Base-by-base conservation (phyloP, 2,888 invertebrate species). In the Neoscelio sp. region DNA sequence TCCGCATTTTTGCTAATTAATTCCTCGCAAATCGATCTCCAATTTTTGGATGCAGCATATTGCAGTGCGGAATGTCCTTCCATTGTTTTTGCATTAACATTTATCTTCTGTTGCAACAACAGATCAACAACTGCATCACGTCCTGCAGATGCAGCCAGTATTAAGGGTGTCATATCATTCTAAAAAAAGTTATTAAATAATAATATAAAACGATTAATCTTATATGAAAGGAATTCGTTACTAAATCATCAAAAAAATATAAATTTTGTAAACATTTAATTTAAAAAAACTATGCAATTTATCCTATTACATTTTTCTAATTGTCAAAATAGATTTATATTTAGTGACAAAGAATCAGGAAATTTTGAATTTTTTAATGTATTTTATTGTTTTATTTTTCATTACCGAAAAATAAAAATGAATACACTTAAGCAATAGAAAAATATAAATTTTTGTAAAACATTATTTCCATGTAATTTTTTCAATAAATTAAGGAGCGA, bases 41-140 rank as follows among this genome's bases (percentile, higher is more conserved):
- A 94, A 71, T 96, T 95, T 91, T 97, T 97, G 0, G 97, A 97
- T 75, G 96, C 95, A 38, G 96, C 96, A 92, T 97, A 97, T 87
- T 96, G 96, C 54, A 97, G 90, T 5, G 96, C 92, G 30, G 96
- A 94, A 89, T 97, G 96, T 0, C 96, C 96, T 70, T 94, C 93
- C 74, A 89, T 91, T 60, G 95, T 95, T 85, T 93, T 93, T 50
- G 94, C 94, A 91, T 96, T 94, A 0, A 96, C 92, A 89, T 95
- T 91, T 8, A 95, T 96, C 35, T 94, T 94, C 86, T 93, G 93
- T 10, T 92, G 91, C 70, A 96, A 87, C 12, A 97, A 90, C 1
- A 94, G 88, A 56, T 92, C 92, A 0, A 96, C 95, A 50, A 95
- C 93, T 83, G 94, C 93, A 28, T 91, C 90, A 82, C 94, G 92